phyloP scores from a whole-genome alignment of 2,888 invertebrate species.

The Leucophora obtusa region DNA sequence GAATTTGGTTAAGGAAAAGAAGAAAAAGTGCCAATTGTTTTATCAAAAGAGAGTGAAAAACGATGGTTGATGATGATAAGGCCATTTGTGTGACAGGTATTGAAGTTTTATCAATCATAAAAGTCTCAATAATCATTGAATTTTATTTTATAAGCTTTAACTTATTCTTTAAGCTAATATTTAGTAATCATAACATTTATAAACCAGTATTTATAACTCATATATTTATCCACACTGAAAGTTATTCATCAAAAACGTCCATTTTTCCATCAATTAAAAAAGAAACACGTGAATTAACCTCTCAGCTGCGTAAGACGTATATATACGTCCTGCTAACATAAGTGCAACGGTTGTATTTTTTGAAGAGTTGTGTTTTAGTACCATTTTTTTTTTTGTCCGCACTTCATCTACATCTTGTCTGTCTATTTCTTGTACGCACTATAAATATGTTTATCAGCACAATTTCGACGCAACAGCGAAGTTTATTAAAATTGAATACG shows the following conservation, averaged over 20 bases:
- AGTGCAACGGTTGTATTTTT: too few species aligned
- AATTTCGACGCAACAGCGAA: too few species aligned
- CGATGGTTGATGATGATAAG: not conserved
- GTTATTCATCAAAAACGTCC: conserved; percentile 42
- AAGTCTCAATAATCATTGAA: conserved; percentile 21
- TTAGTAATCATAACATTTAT: not conserved
- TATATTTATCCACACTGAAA: conserved; percentile 15
- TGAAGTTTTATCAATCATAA: conserved; percentile 13
- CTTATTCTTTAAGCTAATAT: not conserved
- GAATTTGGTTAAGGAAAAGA: conserved; percentile 71
- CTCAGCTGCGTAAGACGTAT: too few species aligned
- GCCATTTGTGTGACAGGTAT: conserved; percentile 11
- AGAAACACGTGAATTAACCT: too few species aligned
- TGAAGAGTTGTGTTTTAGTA: too few species aligned
- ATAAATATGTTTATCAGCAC: too few species aligned
- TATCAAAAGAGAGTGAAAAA: not conserved
- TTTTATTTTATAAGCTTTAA: not conserved
- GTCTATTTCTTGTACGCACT: too few species aligned
- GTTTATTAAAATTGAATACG: too few species aligned
- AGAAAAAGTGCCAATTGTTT: conserved; percentile 9
- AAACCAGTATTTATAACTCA: conserved; percentile 2
- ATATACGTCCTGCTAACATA: too few species aligned
- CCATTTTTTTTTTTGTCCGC: too few species aligned
- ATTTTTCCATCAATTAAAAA: not conserved
- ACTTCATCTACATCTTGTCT: too few species aligned